phyloP scores from a whole-genome alignment of 1,140 invertebrate species.

The Atta cephalotes region DNA sequence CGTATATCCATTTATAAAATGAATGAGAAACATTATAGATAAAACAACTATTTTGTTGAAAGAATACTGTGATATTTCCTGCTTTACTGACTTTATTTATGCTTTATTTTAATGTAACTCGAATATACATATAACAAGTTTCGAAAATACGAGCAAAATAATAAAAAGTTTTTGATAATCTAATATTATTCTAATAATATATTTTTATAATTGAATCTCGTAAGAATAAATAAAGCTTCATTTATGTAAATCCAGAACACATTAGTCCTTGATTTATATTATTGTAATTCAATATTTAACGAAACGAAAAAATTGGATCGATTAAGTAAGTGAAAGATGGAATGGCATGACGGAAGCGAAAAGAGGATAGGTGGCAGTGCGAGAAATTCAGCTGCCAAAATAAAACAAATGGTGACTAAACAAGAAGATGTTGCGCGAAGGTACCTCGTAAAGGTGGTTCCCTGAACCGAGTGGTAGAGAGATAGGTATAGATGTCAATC shows the following conservation, averaged over 20 bases:
- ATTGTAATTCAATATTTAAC: neutral
- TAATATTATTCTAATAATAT: neutral
- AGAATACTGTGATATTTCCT: neutral
- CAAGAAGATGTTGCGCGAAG: conserved; percentile 25
- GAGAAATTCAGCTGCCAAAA: conserved; percentile 36
- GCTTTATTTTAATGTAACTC: neutral
- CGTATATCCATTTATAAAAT: neutral
- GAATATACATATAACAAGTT: neutral
- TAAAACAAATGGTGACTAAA: conserved; percentile 46
- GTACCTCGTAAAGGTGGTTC: conserved; percentile 65
- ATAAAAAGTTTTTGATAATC: neutral
- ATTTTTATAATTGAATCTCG: neutral
- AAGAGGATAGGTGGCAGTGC: neutral
- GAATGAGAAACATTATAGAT: conserved; percentile 4
- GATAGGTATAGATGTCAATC: conserved; percentile 59
- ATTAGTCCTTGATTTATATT: neutral
- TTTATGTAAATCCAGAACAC: neutral
- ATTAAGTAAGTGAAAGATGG: neutral
- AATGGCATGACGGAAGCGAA: neutral
- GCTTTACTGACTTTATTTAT: neutral
- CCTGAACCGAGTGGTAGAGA: conserved; percentile 33
- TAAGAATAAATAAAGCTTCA: neutral
- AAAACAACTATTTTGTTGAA: neutral
- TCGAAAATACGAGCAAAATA: neutral
- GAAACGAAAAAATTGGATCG: neutral